Evolutionary conservation across 2,113 vertebrate species (phyloP).

Genomic region (Sturnus vulgaris): DNA sequence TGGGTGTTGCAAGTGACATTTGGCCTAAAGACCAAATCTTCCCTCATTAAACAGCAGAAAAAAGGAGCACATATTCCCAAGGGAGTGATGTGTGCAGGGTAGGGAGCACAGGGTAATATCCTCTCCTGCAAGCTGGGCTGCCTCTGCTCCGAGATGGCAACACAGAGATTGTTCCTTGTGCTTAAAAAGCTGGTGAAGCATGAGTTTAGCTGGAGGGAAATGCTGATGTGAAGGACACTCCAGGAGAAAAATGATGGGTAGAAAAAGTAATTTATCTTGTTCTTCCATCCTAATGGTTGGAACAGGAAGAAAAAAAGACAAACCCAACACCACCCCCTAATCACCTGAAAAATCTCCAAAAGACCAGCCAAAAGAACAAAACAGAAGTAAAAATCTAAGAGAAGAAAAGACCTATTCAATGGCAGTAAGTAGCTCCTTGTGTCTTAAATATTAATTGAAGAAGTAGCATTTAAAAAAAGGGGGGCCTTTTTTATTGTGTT

Average conservation of each 20-base stretch:
- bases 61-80: neutral
- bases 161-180: neutral
- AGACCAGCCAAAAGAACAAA: neutral
- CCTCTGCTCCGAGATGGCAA: neutral
- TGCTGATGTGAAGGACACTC: slow-evolving; percentile 11
- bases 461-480: neutral
- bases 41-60: neutral
- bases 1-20: neutral
- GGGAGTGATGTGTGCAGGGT: neutral
- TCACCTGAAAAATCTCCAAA: neutral
- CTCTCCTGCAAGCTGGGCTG: neutral
- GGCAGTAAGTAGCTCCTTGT: neutral
- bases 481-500: rapidly evolving
- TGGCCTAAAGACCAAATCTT: neutral
- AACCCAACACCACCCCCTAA: rapidly evolving
- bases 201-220: slow-evolving; percentile 16
- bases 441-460: neutral
- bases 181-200: slow-evolving; percentile 25
- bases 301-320: neutral
- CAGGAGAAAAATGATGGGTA: slow-evolving; percentile 18
- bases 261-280: slow-evolving; percentile 33
- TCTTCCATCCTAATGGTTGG: neutral
- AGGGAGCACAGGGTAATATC: neutral
- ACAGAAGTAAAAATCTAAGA: neutral
- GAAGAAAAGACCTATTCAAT: neutral